Evolutionary conservation across 2,797 vertebrate genomes (phyloP), one percentile per base, ranked within the genome.

Genomic region (Anomalospiza imberbis): DNA sequence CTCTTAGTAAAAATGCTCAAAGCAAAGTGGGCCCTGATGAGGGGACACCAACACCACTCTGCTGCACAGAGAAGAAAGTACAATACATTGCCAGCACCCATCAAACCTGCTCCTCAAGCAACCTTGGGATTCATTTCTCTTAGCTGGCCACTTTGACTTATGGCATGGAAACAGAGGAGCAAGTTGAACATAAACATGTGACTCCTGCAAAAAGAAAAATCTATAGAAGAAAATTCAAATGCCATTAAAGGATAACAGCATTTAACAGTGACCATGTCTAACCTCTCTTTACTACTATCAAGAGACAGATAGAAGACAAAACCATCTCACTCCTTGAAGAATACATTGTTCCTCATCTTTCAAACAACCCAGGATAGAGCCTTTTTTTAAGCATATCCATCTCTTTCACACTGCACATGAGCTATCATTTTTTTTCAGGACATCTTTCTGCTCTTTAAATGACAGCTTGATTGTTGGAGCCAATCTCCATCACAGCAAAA

Each of bases 401-500:
- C 54, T 72, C 58, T 78, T 80, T 78, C 91, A 75, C 29, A 11
- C 13, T 53, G 51, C 38, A 87, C 21, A 11, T 20, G n/a, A 58
- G 34, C 53, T 77, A 71, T 62, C 13, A 17, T 78, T 66, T 85
- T 81, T 88, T 75, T 91, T 57, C 62, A 84, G 45, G 38, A 72
- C 70, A 65, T 31, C 31, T 55, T 84, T 74, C 71, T 86, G 40
- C 32, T 79, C 12, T 84, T 79, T 73, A 94, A 95, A 82, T 85
- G 74, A 79, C 57, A 91, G 31, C 25, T 94, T 82, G 90, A 87
- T 93, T 95, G 75, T 42, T 91, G 53, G 25, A 95, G 25, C 22
- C 65, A 51, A 89, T 20, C 75, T 91, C 71, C 60, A 79, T n/a
- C 55, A n/a, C 53, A 61, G 72, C 32, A 77, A 45, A 95, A 57